Percentiles rank a stretch among this genome's conserved stretches.
Evolutionary conservation across 2,113 vertebrate species (phyloP).

Genomic region (Xiphorhynchus elegans): DNA sequence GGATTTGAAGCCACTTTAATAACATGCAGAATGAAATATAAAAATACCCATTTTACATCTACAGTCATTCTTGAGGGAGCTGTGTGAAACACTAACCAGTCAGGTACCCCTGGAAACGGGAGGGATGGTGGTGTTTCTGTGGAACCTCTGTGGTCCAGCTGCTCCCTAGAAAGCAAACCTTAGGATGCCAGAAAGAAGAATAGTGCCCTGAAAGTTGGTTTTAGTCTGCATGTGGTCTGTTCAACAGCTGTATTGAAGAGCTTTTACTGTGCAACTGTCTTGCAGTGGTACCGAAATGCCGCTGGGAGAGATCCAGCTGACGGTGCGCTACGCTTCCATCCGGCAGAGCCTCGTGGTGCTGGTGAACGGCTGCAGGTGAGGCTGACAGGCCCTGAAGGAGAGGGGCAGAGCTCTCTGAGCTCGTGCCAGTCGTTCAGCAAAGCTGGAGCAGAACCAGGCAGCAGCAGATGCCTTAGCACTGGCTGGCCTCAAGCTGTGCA

Average conservation of each 20-base stretch:
- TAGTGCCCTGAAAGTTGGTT: background rate
- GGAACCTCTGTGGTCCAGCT: background rate
- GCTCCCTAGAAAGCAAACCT: background rate
- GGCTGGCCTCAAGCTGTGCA: background rate
- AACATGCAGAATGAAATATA: background rate
- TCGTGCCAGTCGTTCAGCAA: background rate
- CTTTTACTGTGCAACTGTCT: background rate
- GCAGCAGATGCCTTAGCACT: background rate
- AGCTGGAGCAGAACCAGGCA: background rate
- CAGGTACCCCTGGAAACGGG: rapidly evolving
- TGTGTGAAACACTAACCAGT: background rate
- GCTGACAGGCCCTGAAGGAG: background rate
- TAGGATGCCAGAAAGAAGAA: background rate
- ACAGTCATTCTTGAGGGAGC: background rate
- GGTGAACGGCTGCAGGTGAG: slow-evolving; percentile 88
- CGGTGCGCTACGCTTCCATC: slow-evolving; percentile 82
- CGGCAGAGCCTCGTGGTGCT: slow-evolving; percentile 85
- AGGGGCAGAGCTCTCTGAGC: background rate
- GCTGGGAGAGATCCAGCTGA: slow-evolving; percentile 88
- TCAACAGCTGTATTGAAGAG: background rate
- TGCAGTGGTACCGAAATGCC: slow-evolving; percentile 64
- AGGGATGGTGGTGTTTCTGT: background rate
- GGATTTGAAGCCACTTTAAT: background rate
- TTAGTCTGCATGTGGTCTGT: background rate
- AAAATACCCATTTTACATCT: background rate